Conservation (phyloP, 2,888 invertebrate genomes). For the Pterostichus niger region DNA sequence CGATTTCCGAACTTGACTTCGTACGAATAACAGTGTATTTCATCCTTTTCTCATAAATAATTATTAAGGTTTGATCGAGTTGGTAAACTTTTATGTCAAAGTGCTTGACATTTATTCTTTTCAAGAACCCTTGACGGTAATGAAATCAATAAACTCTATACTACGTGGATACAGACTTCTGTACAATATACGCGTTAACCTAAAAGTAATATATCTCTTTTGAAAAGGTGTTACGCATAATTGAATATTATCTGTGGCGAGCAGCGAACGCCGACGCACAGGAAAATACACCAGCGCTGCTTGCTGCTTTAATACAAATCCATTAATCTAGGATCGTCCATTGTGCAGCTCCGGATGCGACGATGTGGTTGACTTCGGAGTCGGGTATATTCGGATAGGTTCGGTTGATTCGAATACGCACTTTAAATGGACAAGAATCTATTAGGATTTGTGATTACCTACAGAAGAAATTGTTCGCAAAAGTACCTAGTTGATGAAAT, state of each 20-base stretch:
- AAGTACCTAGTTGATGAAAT: too few relatives aligned
- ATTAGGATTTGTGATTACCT: too few relatives aligned
- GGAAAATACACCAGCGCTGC: slow-evolving; percentile 1
- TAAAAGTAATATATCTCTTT: slow-evolving; percentile 11
- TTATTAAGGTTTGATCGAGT: too few relatives aligned
- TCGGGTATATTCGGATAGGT: not conserved
- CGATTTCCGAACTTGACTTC: too few relatives aligned
- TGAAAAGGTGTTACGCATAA: slow-evolving; percentile 22
- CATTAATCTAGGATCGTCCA: slow-evolving; percentile 31
- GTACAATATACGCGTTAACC: not conserved
- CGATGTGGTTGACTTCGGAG: slow-evolving; percentile 8
- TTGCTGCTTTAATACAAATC: slow-evolving; percentile 3
- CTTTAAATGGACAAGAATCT: too few relatives aligned
- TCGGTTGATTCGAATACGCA: slow-evolving; percentile 3
- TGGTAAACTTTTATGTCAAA: not conserved
- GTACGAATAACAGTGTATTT: too few relatives aligned
- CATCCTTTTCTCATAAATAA: too few relatives aligned
- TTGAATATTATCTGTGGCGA: slow-evolving; percentile 42
- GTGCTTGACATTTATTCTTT: slow-evolving; percentile 6
- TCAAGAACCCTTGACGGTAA: not conserved
- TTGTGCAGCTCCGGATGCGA: slow-evolving; percentile 18
- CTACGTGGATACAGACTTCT: not conserved
- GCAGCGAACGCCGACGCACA: slow-evolving; percentile 4
- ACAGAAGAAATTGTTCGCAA: too few relatives aligned
- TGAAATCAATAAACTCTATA: slow-evolving; percentile 6